These are phyloP conservation scores for Pocota personata DNA, from an alignment of 2,888 invertebrate genomes.

Conservation along the genomic window DNA sequence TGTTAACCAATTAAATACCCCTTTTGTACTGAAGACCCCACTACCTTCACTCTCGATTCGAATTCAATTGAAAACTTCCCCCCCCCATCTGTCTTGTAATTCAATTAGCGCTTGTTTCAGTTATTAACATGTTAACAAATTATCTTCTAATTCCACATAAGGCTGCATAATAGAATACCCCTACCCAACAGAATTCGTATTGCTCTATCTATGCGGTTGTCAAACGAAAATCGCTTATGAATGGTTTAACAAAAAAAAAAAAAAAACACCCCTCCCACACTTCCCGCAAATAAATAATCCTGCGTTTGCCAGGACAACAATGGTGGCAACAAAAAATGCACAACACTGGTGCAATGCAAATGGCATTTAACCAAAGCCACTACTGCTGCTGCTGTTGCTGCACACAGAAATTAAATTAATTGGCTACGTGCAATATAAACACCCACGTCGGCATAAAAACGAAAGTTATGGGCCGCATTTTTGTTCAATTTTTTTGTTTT, in stretches of 20 bases:
- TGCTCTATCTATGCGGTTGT: not conserved
- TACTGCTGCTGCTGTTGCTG: slow-evolving; percentile 58
- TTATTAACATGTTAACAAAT: slow-evolving; percentile 51
- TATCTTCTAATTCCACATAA: slow-evolving; percentile 59
- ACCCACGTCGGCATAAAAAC: slow-evolving; percentile 74
- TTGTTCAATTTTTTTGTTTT: slow-evolving; percentile 13
- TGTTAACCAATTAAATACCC: too few relatives aligned
- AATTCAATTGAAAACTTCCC: not conserved
- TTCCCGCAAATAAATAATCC: slow-evolving; percentile 63
- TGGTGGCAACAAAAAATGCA: slow-evolving; percentile 18
- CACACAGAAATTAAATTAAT: slow-evolving; percentile 74
- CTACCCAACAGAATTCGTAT: not conserved
- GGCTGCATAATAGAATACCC: slow-evolving; percentile 44
- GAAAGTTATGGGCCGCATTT: slow-evolving; percentile 66
- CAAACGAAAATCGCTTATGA: slow-evolving; percentile 28
- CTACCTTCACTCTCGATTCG: not conserved
- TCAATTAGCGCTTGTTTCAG: slow-evolving; percentile 51
- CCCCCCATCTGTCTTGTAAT: not conserved
- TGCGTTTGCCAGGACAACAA: slow-evolving; percentile 53
- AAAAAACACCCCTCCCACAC: not conserved
- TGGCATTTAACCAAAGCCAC: slow-evolving; percentile 73
- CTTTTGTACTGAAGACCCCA: too few relatives aligned
- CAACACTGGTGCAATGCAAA: slow-evolving; percentile 71
- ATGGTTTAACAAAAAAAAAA: slow-evolving; percentile 44
- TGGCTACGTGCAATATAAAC: slow-evolving; percentile 74